Conservation (phyloP, 2,113 vertebrate genomes). For the Nothocercus julius region DNA sequence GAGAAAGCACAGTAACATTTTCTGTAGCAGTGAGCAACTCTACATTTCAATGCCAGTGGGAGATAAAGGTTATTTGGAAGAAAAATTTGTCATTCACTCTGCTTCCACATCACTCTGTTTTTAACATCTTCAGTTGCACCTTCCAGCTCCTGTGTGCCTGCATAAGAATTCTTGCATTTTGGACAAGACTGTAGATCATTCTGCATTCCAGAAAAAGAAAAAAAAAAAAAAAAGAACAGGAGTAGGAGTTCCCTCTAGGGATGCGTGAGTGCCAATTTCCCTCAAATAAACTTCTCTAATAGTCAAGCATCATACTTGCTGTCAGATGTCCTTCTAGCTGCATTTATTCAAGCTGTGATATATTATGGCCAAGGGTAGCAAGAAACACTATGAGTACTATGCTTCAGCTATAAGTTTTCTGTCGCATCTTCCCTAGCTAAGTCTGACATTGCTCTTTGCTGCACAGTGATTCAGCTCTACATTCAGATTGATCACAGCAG, state of each 20-base stretch:
- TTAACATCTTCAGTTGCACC: not conserved
- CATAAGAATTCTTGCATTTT: not conserved
- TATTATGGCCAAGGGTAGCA: not conserved
- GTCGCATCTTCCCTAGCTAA: not conserved
- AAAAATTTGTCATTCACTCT: not conserved
- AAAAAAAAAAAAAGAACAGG: no score
- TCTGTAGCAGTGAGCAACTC: not conserved
- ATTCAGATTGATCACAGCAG: not conserved
- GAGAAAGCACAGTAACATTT: not conserved
- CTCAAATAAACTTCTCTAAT: not conserved
- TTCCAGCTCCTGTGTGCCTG: not conserved
- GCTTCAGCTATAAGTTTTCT: not conserved
- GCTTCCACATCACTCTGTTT: not conserved
- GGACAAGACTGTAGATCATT: not conserved
- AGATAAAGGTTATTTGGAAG: slow-evolving; percentile 4
- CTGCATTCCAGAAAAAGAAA: not conserved
- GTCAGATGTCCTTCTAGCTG: not conserved
- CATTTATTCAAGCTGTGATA: not conserved
- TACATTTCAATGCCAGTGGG: not conserved
- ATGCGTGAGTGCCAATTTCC: not conserved
- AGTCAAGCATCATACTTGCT: not conserved
- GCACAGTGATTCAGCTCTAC: not conserved
- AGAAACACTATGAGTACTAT: not conserved
- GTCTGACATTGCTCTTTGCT: not conserved
- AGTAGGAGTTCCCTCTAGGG: not conserved